These are phyloP conservation scores for Xenopus tropicalis DNA, from an alignment of 2,113 vertebrate species.

Conservation along the genomic window DNA sequence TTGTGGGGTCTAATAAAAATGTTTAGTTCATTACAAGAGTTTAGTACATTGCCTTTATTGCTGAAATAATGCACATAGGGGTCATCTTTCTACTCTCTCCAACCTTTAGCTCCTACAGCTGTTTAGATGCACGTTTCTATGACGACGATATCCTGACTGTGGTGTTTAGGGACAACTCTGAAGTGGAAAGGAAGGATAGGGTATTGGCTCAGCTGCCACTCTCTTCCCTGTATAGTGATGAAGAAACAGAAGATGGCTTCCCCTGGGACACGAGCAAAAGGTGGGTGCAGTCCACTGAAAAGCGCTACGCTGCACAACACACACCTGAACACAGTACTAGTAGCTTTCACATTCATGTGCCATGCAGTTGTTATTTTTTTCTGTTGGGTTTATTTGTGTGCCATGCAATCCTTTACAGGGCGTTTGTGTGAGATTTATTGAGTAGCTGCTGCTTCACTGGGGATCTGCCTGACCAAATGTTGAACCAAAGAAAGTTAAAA, in stretches of 20 bases:
- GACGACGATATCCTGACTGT: conserved; percentile 90
- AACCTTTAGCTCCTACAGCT: conserved; percentile 68
- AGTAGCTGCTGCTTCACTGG: too few species aligned
- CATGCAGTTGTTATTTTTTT: too few species aligned
- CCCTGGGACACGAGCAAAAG: conserved; percentile 71
- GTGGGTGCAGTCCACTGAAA: conserved; percentile 50
- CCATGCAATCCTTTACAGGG: too few species aligned
- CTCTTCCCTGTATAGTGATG: conserved; percentile 68
- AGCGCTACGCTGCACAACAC: too few species aligned
- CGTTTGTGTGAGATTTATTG: too few species aligned
- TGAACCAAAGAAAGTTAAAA: too few species aligned
- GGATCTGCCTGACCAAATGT: too few species aligned
- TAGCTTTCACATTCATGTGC: too few species aligned
- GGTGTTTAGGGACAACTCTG: conserved; percentile 71
- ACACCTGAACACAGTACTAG: too few species aligned
- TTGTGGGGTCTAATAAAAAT: not conserved
- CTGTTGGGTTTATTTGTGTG: too few species aligned
- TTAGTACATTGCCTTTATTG: not conserved
- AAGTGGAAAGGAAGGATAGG: conserved; percentile 72
- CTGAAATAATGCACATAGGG: too few species aligned
- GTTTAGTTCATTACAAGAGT: too few species aligned
- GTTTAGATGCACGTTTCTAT: conserved; percentile 90
- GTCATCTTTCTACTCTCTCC: conserved; percentile 10
- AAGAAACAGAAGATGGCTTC: conserved; percentile 64
- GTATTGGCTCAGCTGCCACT: conserved; percentile 86